These are phyloP conservation scores for Hemaris fuciformis DNA, from an alignment of 2,888 invertebrate species.

Conservation along the genomic window DNA sequence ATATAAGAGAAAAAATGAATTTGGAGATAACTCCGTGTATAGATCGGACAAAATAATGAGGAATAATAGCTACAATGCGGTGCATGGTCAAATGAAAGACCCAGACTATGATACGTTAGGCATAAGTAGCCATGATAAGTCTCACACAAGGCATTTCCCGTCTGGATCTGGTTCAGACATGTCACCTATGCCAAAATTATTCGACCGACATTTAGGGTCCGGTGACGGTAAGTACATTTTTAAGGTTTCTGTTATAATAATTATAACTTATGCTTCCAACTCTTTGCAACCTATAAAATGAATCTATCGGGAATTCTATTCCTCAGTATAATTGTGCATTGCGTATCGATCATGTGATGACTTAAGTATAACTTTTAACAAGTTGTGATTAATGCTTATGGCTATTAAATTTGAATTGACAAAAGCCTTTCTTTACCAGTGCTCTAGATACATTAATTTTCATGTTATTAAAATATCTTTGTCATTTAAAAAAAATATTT, in stretches of 20 bases:
- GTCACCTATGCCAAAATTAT: conserved; percentile 57
- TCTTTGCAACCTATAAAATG: conserved; percentile 38
- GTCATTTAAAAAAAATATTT: no score
- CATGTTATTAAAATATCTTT: no score
- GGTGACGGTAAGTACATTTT: conserved; percentile 66
- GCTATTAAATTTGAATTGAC: not conserved
- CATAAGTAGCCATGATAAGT: conserved; percentile 50
- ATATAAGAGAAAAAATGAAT: conserved; percentile 71
- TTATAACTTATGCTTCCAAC: conserved; percentile 33
- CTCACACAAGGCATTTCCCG: conserved; percentile 53
- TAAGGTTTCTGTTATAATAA: conserved; percentile 16
- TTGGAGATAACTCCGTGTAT: conserved; percentile 61
- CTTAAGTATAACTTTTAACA: not conserved
- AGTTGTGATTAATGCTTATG: not conserved
- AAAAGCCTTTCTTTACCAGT: not conserved
- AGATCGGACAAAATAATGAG: conserved; percentile 73
- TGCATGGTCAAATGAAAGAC: conserved; percentile 56
- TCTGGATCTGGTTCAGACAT: conserved; percentile 58
- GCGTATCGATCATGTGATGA: conserved; percentile 21
- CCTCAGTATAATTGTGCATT: conserved; percentile 41
- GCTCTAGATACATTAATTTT: not conserved
- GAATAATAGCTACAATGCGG: conserved; percentile 56
- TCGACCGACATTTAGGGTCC: conserved; percentile 66
- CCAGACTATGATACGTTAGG: conserved; percentile 54
- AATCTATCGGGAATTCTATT: conserved; percentile 38